Percentiles rank a stretch among this genome's conserved stretches.
Conservation (phyloP, 2,888 invertebrate genomes). For the Flabesymbios commensalis region DNA sequence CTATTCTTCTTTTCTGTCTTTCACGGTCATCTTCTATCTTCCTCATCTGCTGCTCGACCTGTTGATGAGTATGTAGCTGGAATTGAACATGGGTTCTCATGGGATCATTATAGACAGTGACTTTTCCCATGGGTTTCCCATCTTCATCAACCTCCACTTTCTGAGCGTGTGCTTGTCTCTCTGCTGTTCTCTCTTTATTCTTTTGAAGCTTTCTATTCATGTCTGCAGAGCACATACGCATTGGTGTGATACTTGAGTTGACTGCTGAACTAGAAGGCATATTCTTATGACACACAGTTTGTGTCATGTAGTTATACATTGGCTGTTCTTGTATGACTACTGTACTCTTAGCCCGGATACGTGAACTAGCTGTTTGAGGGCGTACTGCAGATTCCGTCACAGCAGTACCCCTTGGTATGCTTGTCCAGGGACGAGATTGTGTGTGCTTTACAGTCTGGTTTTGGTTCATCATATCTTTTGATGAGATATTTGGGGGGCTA, state of each 20-base stretch:
- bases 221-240: constrained; percentile 55
- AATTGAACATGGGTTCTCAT: constrained; percentile 51
- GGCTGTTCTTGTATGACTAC: background rate
- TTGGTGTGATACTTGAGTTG: constrained; percentile 47
- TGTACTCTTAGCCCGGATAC: background rate
- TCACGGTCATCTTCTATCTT: background rate
- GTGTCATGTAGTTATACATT: constrained; percentile 28
- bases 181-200: constrained; percentile 4
- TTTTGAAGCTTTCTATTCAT: constrained; percentile 42
- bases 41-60: constrained; percentile 32
- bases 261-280: constrained; percentile 40
- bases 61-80: constrained; percentile 52
- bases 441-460: background rate
- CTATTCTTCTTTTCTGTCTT: too few species aligned
- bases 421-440: background rate
- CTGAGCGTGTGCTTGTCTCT: background rate
- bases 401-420: background rate
- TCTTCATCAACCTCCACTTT: background rate
- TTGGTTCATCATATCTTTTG: too few species aligned
- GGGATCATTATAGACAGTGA: constrained; percentile 52
- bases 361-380: background rate
- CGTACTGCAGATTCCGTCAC: constrained; percentile 15
- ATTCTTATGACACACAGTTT: constrained; percentile 10
- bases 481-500: too few species aligned
- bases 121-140: constrained; percentile 37